Conservation (phyloP, 2,113 vertebrate species). For the Morone saxatilis region DNA sequence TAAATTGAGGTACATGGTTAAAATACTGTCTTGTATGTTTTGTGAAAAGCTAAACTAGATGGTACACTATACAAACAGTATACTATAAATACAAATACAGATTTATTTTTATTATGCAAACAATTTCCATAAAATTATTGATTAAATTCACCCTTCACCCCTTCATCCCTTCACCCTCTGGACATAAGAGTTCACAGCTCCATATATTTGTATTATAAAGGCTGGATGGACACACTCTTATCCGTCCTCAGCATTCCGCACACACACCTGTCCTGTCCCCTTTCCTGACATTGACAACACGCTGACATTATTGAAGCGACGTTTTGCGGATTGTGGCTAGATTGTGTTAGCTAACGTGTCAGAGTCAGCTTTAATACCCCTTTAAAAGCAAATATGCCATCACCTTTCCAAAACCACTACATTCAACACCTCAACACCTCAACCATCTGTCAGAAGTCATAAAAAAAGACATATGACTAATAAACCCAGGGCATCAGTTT, state of each 20-base stretch:
- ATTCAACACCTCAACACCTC: slow-evolving; percentile 14
- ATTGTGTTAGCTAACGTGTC: slow-evolving; percentile 33
- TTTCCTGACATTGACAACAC: not conserved
- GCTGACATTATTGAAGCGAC: slow-evolving; percentile 16
- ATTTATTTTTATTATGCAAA: not conserved
- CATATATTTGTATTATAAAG: not conserved
- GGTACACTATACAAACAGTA: too few relatives aligned
- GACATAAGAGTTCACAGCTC: not conserved
- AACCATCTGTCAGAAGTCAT: slow-evolving; percentile 51
- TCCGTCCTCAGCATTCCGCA: not conserved
- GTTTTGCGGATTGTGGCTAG: slow-evolving; percentile 7
- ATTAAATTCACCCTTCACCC: too few relatives aligned
- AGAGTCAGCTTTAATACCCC: slow-evolving; percentile 8
- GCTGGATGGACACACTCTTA: not conserved
- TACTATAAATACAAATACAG: not conserved
- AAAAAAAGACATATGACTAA: slow-evolving; percentile 28
- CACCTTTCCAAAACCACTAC: slow-evolving; percentile 20
- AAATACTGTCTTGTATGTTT: not conserved
- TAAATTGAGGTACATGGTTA: not conserved
- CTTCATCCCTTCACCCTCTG: not conserved
- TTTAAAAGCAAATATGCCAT: slow-evolving; percentile 8
- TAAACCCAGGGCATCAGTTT: slow-evolving; percentile 35
- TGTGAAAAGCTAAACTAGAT: not conserved
- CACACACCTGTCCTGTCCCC: not conserved
- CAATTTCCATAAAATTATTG: not conserved